Base-by-base conservation (phyloP, 2,888 invertebrate genomes). In the Eucera pruinosa region DNA sequence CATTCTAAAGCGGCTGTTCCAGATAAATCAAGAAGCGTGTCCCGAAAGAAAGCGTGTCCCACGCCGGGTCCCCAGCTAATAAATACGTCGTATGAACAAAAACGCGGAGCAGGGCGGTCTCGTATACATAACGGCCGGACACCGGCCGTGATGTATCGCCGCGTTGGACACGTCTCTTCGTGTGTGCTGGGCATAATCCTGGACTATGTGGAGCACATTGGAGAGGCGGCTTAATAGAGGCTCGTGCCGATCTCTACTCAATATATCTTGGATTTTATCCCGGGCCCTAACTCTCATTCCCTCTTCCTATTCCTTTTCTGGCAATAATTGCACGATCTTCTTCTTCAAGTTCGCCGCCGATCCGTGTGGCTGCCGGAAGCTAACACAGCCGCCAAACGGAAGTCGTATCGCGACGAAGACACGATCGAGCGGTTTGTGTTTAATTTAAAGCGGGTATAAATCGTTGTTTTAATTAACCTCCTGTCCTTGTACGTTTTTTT, bases 101-200 rank as follows among this genome's bases (percentile, higher is more conserved):
- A 81, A 81, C 72, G 43, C 33, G 48, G 45, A 45, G 67, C 69
- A 60, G 82, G 61, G 52, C 67, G 73, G 69, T 82, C 62, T 66
- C 70, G 52, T 71, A 54, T 61, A 68, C 58, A 66, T 55, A 81
- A 81, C 78, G 58, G 52, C 62, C 45, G 57, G 64, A 72, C 74
- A 72, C 74, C 43, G 61, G 15, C 61, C 65, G 68, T 78, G 82
- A 82, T 82, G 74, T 71, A 81, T 81, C 82, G 67, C 60, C 27
- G 52, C 57, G 66, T 77, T 55, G 70, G 62, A 64, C 64, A 60
- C 55, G 65, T 58, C 61, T 41, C 25, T 45, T 60, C 70, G 52
- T 70, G 58, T 48, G 70, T 60, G 50, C 69, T 41, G 18, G 41
- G 36, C 62, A 36, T 81, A 80, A 81, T 81, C 67, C 64, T 25